Evolutionary conservation across 2,113 vertebrate species (phyloP).

Genomic region (Alligator mississippiensis): DNA sequence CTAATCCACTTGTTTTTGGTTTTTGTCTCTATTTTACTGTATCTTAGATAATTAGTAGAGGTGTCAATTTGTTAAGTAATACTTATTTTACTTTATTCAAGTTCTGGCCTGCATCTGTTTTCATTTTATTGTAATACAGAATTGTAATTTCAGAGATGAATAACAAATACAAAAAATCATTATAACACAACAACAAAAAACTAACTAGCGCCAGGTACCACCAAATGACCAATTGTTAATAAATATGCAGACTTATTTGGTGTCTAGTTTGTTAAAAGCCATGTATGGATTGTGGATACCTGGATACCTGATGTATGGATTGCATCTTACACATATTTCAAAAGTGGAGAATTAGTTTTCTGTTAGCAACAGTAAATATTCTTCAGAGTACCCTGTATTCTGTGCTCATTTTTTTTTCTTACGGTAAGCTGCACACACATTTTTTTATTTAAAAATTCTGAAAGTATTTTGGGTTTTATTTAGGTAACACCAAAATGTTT

Average conservation of each 20-base stretch:
- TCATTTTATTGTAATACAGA: not conserved
- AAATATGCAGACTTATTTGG: not conserved
- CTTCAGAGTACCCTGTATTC: not conserved
- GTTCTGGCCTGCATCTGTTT: not conserved
- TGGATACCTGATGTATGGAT: too few species aligned
- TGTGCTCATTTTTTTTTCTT: conserved; percentile 27
- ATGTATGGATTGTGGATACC: too few species aligned
- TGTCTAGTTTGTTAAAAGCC: not conserved
- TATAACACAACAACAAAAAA: not conserved
- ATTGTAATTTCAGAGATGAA: not conserved
- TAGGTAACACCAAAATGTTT: conserved; percentile 51
- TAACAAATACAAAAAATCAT: not conserved
- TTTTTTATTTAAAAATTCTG: conserved; percentile 51
- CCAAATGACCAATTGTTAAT: not conserved
- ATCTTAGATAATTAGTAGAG: not conserved
- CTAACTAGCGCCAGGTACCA: not conserved
- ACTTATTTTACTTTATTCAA: not conserved
- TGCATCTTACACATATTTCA: not conserved
- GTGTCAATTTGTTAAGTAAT: not conserved
- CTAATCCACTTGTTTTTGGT: not conserved
- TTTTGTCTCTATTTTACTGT: not conserved
- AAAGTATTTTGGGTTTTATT: conserved; percentile 40
- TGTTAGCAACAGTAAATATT: not conserved
- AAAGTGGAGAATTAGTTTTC: not conserved
- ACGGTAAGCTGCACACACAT: conserved; percentile 26